Evolutionary conservation across 53 echinoderm and acorn worm genomes (phyloP).

Genomic region (Antedon mediterranea): DNA sequence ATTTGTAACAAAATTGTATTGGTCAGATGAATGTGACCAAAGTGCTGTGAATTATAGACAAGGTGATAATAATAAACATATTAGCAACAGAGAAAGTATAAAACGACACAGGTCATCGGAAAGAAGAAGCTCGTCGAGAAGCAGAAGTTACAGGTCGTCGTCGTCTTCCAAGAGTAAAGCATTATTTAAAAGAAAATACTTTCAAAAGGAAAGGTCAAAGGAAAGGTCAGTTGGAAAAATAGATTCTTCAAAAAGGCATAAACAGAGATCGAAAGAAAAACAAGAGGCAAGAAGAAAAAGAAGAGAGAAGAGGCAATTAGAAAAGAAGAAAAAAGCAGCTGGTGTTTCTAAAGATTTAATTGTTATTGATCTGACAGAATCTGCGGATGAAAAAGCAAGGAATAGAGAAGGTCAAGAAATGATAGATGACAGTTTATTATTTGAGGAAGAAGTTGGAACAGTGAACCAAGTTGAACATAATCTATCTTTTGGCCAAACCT

Average conservation of each 20-base stretch:
- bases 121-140: background rate
- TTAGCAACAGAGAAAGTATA: background rate
- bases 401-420: background rate
- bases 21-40: background rate
- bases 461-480: background rate
- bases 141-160: background rate
- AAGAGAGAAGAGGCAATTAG: slow-evolving; percentile 7
- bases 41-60: background rate
- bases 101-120: background rate
- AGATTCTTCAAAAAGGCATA: background rate
- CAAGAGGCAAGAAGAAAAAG: slow-evolving; percentile 27
- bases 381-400: slow-evolving; percentile 7
- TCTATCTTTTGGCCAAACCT: background rate
- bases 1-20: too few relatives aligned
- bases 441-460: background rate
- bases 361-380: background rate
- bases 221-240: background rate
- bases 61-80: background rate
- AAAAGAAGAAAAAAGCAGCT: background rate
- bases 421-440: background rate
- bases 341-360: background rate
- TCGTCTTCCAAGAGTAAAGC: background rate
- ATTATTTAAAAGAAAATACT: background rate
- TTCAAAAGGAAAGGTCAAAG: background rate
- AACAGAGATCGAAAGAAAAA: slow-evolving; percentile 7